Base-by-base conservation (phyloP, 2,888 invertebrate species). In the Lepas anatifera region DNA sequence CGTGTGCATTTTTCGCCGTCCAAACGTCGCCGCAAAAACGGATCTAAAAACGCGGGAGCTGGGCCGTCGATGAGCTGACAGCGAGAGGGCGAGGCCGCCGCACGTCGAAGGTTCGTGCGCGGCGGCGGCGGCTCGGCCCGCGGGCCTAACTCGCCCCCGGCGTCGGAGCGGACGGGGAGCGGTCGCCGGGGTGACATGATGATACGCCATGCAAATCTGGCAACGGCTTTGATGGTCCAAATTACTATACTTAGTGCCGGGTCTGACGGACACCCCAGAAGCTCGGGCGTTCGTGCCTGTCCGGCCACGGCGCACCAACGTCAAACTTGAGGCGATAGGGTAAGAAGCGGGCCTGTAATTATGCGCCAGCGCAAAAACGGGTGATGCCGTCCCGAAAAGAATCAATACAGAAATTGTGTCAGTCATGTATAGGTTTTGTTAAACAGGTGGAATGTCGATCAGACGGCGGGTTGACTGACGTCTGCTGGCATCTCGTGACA, bases 141-240 rank as follows among this genome's bases (percentile, higher is more conserved):
- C n/a, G n/a, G n/a, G n/a, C n/a, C n/a, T n/a, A n/a, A n/a, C n/a
- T n/a, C n/a, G n/a, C n/a, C n/a, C n/a, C n/a, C n/a, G n/a, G 16
- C 41, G 41, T 1, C 41, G 41, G 41, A 10, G 41, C 41, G 41
- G 41, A 10, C 41, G 41, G n/a, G n/a, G n/a, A n/a, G n/a, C 50
- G 27, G 29, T 22, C n/a, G 48, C 25, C 39, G 22, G 37, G 18
- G 66, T 66, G 39, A 41, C 66, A 66, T 39, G 66, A 66, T 66
- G 37, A 41, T 66, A 66, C 39, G 27, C 66, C 66, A 66, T 66
- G 66, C 66, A 66, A 66, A 66, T 66, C 66, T 66, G 66, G 66
- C 66, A 66, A 66, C 39, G 39, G 66, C 66, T 41, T 37, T 66
- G 66, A 66, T 41, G 39, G 66, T 25, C 66, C 27, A 37, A 41